Base-by-base conservation (phyloP, 2,113 vertebrate genomes). In the Sorex araneus region DNA sequence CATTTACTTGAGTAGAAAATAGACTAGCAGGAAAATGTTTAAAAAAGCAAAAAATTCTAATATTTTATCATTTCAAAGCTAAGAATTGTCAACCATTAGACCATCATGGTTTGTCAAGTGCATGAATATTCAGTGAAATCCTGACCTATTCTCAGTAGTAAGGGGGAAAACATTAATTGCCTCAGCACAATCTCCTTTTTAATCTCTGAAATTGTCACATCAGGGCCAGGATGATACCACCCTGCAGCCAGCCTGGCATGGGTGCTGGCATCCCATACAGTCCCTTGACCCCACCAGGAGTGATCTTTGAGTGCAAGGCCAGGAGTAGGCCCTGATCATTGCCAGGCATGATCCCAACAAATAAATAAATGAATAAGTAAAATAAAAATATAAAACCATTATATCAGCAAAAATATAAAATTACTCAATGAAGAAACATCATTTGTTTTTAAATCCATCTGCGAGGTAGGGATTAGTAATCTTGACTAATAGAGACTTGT, bases 41-140 rank as follows among this genome's bases (percentile, higher is more conserved):
- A n/a, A n/a, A n/a, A n/a, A n/a, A n/a, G n/a, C n/a, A n/a, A 6
- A 47, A 47, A 47, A 11, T 47, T 11, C 45, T 57, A 89, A 67
- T 91, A 76, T 60, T 93, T 19, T 69, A 43, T 30, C 10, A 89
- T 27, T 74, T 94, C 67, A 70, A 64, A 47, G 30, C 60, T 74
- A 87, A 50, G 28, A 69, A 15, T 32, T 94, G 74, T 23, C 82
- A 87, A 75, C 40, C 54, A 84, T 81, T 78, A 91, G 91, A 73
- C 81, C 27, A 47, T 47, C 10, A 76, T 66, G n/a, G 60, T 94
- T 87, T 90, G 75, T 75, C 89, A 96, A 91, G 80, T 92, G 92
- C 87, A 89, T 87, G 30, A 60, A 80, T 27, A 92, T 84, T 64
- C 23, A 87, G 77, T 60, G 10, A 83, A 93, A 93, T 81, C 16